A percentile compares a stretch with the other conserved stretches of the same genome.
Evolutionary conservation across 2,113 vertebrate species (phyloP).

Genomic region (Oxygymnocypris stewartii): DNA sequence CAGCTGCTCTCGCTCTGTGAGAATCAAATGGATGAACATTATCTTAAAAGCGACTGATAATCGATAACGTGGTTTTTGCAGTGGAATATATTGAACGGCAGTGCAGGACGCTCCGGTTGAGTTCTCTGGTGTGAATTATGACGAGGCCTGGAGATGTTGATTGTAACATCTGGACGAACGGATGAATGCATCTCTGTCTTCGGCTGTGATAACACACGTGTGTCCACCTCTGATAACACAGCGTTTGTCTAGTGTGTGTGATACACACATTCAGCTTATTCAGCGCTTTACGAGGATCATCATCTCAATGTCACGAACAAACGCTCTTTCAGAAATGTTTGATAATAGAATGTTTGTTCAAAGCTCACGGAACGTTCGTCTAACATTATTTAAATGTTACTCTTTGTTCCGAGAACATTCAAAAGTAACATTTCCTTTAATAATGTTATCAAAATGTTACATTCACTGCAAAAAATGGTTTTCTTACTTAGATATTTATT

Average conservation of each 20-base stretch:
- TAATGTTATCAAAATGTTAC: too few species aligned
- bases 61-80: conserved; percentile 46
- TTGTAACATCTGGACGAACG: conserved; percentile 42
- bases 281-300: not conserved
- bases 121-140: conserved; percentile 50
- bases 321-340: too few species aligned
- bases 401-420: too few species aligned
- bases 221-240: conserved; percentile 57
- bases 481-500: too few species aligned
- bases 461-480: too few species aligned
- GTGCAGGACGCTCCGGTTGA: conserved; percentile 33
- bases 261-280: not conserved
- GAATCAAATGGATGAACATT: conserved; percentile 51
- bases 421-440: too few species aligned
- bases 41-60: conserved; percentile 52
- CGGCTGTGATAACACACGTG: conserved; percentile 46
- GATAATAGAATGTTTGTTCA: too few species aligned
- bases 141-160: conserved; percentile 44
- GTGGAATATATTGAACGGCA: conserved; percentile 38
- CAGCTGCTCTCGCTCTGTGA: not conserved
- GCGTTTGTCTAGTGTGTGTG: conserved; percentile 22
- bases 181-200: too few species aligned
- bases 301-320: too few species aligned
- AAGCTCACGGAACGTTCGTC: too few species aligned
- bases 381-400: too few species aligned